Evolutionary conservation across 1,140 invertebrate species (phyloP).

Genomic region (Adelges cooleyi): DNA sequence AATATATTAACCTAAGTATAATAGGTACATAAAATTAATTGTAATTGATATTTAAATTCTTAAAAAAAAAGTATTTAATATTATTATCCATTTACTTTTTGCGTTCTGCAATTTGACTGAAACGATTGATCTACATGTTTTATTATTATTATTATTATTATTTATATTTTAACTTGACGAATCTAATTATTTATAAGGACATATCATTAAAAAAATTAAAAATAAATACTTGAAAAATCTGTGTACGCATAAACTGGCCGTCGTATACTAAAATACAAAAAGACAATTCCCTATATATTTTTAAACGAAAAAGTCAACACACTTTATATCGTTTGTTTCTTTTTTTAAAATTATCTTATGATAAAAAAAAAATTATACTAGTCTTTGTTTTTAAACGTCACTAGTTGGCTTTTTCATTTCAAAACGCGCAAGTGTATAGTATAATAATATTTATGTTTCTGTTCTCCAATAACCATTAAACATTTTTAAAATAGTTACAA

Average conservation of each 20-base stretch:
- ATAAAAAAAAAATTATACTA: background rate
- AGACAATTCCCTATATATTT: no score
- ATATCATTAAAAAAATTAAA: conserved; percentile 26
- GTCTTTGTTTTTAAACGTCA: conserved; percentile 13
- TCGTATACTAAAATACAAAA: no score
- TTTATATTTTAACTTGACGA: conserved; percentile 13
- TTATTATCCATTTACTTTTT: conserved; percentile 18
- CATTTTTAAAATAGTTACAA: no score
- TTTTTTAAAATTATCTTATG: conserved; percentile 22
- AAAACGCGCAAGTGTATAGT: no score
- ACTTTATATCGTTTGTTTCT: conserved; percentile 4
- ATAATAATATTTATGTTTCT: no score
- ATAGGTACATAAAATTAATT: no score
- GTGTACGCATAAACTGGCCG: no score
- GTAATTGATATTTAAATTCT: conserved; percentile 1
- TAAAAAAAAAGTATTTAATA: background rate
- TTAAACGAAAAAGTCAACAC: no score
- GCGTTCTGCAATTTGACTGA: conserved; percentile 25
- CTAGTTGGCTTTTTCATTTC: no score
- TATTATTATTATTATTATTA: conserved; percentile 6
- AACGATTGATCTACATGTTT: conserved; percentile 21
- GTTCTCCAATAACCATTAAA: no score
- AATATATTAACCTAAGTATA: no score
- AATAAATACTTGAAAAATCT: no score
- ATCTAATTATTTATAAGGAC: conserved; percentile 24